phyloP scores from a whole-genome alignment of 1,140 invertebrate species.

The Frieseomelitta varia region DNA sequence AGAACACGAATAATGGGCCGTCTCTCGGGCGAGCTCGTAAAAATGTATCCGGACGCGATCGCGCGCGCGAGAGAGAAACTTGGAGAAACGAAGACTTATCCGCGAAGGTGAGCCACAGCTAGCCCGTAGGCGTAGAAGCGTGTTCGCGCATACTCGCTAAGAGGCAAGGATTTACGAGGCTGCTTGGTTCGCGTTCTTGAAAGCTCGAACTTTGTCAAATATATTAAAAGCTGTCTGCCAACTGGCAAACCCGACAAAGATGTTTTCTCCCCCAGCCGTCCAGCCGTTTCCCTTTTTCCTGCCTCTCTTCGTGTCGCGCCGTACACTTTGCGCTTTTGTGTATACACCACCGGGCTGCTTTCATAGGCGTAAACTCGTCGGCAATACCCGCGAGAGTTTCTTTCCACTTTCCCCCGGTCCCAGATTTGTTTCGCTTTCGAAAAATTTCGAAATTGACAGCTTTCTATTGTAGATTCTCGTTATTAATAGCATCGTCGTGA shows the following conservation, averaged over 20 bases:
- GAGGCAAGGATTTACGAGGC: constrained; percentile 55
- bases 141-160: constrained; percentile 54
- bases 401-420: not conserved
- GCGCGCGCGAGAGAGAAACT: constrained; percentile 49
- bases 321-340: not conserved
- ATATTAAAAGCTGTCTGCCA: constrained; percentile 64
- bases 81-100: constrained; percentile 64
- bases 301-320: not conserved
- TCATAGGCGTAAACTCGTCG: constrained; percentile 33
- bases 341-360: not conserved
- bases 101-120: not conserved
- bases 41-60: constrained; percentile 56
- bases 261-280: constrained; percentile 34
- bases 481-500: constrained; percentile 8
- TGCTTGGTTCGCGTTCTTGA: constrained; percentile 42
- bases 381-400: not conserved
- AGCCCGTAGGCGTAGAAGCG: not conserved
- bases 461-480: not conserved
- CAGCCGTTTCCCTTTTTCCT: not conserved
- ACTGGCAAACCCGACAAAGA: constrained; percentile 56
- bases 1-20: constrained; percentile 23
- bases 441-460: not conserved
- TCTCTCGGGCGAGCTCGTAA: constrained; percentile 38
- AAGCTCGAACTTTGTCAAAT: constrained; percentile 68
- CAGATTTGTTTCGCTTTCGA: not conserved